Evolutionary conservation across 2,888 invertebrate species (phyloP).

Genomic region (Meiosimyza platycephala): DNA sequence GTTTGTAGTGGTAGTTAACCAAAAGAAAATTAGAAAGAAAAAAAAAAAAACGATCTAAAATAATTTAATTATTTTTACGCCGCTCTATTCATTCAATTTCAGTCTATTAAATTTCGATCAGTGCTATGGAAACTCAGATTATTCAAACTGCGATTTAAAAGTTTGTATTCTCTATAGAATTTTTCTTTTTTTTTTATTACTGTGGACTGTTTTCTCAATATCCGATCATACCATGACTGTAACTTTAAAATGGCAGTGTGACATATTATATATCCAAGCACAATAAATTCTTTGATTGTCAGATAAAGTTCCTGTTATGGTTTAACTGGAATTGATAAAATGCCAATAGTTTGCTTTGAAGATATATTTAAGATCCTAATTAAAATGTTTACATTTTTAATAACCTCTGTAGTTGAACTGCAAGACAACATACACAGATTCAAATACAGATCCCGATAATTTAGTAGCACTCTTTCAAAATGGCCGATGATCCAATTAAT

Average conservation of each 20-base stretch:
- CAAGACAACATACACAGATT: constrained; percentile 3
- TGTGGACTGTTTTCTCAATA: too few relatives aligned
- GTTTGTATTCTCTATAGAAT: constrained; percentile 7
- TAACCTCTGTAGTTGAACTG: constrained; percentile 23
- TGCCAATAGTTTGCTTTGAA: not conserved
- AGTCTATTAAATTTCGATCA: constrained; percentile 1
- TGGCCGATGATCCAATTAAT: constrained; percentile 61
- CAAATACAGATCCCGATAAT: constrained; percentile 23
- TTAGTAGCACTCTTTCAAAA: constrained; percentile 40
- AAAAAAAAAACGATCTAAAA: not conserved
- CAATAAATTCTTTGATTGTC: too few relatives aligned
- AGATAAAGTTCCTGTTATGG: too few relatives aligned
- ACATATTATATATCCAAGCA: too few relatives aligned
- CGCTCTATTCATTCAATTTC: constrained; percentile 1
- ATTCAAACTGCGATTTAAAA: constrained; percentile 9
- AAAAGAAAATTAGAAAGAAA: not conserved
- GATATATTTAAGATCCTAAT: not conserved
- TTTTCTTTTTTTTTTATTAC: not conserved
- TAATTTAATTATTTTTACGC: constrained; percentile 13
- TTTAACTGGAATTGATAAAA: too few relatives aligned
- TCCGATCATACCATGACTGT: too few relatives aligned
- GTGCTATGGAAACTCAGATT: constrained; percentile 24
- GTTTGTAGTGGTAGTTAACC: constrained; percentile 21
- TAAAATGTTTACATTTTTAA: constrained; percentile 14
- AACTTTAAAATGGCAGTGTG: too few relatives aligned